These are phyloP conservation scores for Elysia chlorotica DNA, from an alignment of 1,140 invertebrate genomes.

Conservation along the genomic window DNA sequence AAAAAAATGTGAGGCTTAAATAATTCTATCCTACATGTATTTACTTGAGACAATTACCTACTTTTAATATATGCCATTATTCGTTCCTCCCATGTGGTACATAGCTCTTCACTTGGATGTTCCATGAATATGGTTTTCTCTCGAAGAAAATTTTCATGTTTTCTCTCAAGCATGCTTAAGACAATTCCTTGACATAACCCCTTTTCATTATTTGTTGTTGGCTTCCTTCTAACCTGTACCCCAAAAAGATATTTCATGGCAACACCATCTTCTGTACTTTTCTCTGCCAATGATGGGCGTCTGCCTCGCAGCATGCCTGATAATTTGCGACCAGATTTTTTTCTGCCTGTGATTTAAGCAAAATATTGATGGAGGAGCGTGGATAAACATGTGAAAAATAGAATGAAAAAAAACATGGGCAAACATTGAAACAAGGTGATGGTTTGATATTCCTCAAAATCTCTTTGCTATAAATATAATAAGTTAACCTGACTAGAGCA, in stretches of 20 bases:
- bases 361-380: neutral
- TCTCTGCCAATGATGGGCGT: conserved; percentile 4
- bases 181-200: conserved; percentile 7
- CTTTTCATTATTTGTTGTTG: neutral
- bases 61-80: conserved; percentile 20
- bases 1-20: neutral
- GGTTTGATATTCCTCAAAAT: neutral
- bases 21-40: neutral
- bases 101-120: conserved; percentile 21
- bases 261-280: conserved; percentile 3
- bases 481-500: neutral
- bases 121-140: conserved; percentile 10
- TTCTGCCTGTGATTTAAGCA: neutral
- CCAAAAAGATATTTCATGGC: conserved; percentile 4
- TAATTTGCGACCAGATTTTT: conserved; percentile 6
- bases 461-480: neutral
- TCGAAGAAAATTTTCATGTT: conserved; percentile 18
- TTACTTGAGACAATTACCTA: neutral
- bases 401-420: neutral
- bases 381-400: neutral
- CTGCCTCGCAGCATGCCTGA: conserved; percentile 1
- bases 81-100: conserved; percentile 6
- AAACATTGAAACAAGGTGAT: neutral
- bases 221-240: conserved; percentile 1
- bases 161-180: neutral